Evolutionary conservation across 2,888 invertebrate genomes (phyloP).

Genomic region (Norana najaformis): DNA sequence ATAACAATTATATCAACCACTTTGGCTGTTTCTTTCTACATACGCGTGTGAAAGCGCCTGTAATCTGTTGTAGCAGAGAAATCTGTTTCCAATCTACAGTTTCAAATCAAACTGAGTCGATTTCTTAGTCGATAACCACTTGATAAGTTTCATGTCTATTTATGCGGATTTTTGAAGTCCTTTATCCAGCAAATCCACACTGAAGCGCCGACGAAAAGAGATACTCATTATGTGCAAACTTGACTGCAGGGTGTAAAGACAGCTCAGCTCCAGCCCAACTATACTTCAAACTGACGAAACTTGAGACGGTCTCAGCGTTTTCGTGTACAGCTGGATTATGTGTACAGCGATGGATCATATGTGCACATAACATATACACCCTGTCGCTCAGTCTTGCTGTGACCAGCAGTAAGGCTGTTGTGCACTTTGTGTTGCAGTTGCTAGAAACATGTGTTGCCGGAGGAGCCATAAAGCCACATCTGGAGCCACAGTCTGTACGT

Average conservation of each 20-base stretch:
- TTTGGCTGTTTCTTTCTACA: neutral
- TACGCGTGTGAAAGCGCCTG: neutral
- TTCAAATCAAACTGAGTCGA: neutral
- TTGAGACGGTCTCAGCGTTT: neutral
- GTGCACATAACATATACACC: neutral
- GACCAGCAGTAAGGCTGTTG: conserved; percentile 10
- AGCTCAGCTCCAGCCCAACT: neutral
- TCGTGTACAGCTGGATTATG: neutral
- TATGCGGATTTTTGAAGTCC: too few relatives aligned
- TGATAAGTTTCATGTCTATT: neutral
- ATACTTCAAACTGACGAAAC: neutral
- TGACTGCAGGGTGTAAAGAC: neutral
- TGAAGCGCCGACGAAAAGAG: neutral
- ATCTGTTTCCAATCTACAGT: neutral
- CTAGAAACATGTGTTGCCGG: neutral
- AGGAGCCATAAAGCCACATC: neutral
- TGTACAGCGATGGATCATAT: neutral
- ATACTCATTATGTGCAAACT: neutral
- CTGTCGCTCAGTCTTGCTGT: neutral
- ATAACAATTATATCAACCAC: too few relatives aligned
- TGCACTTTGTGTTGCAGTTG: neutral
- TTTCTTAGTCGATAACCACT: neutral
- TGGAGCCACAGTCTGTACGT: neutral
- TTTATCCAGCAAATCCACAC: neutral
- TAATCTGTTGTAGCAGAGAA: neutral